Base-by-base conservation (phyloP, 2,113 vertebrate species). In the Typhlomys cinereus region DNA sequence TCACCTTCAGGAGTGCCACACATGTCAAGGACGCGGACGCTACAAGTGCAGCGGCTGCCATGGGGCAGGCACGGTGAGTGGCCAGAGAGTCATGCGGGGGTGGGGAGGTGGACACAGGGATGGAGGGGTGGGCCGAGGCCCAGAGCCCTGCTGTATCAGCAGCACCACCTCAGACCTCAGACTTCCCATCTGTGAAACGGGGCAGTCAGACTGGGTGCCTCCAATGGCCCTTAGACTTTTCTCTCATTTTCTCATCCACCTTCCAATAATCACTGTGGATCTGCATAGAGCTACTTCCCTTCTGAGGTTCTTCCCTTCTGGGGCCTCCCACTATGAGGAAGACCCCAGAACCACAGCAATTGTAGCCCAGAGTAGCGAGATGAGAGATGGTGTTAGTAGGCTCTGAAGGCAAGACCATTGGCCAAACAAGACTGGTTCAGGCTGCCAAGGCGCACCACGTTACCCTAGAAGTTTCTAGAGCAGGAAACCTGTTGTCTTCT, bases 51-150 rank as follows among this genome's bases (percentile, higher is more conserved):
- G 78, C 0, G 17, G 59, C 86, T 98, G 98, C 80, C 93, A 85
- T 0, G 98, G 99, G 5, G 85, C 96, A 39, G 98, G 98, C 5
- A 25, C 21, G 97, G 98, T 99, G 78, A 95, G 98, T 97, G 50
- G 20, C 54, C 34, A 0, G 1, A 12, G 11, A 52, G 50, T 2
- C 2, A 5, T 7, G n/a, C 1, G 1, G 25, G 18, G 5, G 39
- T 8, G 41, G 2, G 11, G 80, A 36, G 44, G 6, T 3, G 17
- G 36, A 5, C 10, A 0, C 0, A 1, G 70, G 50, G 48, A 15
- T 6, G 1, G n/a, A 34, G 27, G 84, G 41, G 85, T n/a, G 17
- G 74, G 59, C 31, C 27, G 54, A 8, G 83, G 20, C 36, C n/a
- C 36, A 46, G 46, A 66, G 66, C 21, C 62, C 59, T 3, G 66